phyloP scores from a whole-genome alignment of 2,797 vertebrate species.

The Urophycis tenuis region DNA sequence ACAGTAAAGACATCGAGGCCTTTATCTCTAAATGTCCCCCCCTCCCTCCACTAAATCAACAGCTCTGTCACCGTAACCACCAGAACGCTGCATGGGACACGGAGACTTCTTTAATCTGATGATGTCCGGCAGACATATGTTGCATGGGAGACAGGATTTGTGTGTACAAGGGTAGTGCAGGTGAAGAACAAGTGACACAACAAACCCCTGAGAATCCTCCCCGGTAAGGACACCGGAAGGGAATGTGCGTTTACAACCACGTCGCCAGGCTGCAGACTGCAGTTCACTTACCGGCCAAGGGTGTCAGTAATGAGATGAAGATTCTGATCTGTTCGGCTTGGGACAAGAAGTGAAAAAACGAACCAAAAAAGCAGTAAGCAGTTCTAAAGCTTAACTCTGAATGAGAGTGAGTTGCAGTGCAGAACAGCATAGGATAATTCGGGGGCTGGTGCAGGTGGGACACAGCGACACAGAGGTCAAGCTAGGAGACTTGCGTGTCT shows the following conservation, averaged over 20 bases:
- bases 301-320: no score
- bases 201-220: neutral
- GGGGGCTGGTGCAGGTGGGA: slow-evolving; percentile 22
- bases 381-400: no score
- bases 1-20: slow-evolving; percentile 15
- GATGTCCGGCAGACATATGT: neutral
- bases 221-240: neutral
- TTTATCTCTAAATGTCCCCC: neutral
- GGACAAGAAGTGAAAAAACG: no score
- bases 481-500: slow-evolving; percentile 2
- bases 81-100: neutral
- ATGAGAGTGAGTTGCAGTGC: no score
- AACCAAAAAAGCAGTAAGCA: no score
- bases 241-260: no score
- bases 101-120: neutral
- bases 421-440: no score
- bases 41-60: neutral
- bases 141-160: neutral
- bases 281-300: no score
- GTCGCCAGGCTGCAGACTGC: no score
- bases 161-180: neutral
- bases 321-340: no score
- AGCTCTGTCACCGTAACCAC: neutral
- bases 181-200: neutral
- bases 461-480: slow-evolving; percentile 23